Evolutionary conservation across 2,113 vertebrate species (phyloP).

Genomic region (Heteronetta atricapilla): DNA sequence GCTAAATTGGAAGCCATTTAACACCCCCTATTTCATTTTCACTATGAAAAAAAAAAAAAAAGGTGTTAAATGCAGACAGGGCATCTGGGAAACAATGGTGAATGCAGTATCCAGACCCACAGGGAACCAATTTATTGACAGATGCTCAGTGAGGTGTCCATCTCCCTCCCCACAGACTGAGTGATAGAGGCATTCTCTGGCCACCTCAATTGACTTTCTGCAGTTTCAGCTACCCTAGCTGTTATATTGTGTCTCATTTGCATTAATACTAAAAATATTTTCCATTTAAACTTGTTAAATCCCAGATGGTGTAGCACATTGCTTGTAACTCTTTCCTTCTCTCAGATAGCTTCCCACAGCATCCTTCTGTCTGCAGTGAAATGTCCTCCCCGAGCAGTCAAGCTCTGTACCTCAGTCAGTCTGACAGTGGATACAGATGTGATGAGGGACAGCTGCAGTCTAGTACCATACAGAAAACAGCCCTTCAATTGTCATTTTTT

Average conservation of each 20-base stretch:
- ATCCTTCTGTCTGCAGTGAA: not conserved
- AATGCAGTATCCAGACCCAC: not conserved
- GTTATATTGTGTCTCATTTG: not conserved
- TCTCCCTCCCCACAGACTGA: rapidly evolving
- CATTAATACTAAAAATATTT: not conserved
- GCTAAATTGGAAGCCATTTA: not conserved
- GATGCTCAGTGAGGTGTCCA: not conserved
- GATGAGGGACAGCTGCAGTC: rapidly evolving
- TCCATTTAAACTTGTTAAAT: not conserved
- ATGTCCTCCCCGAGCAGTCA: rapidly evolving
- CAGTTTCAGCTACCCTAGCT: not conserved
- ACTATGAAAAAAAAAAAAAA: not conserved
- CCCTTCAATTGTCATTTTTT: rapidly evolving
- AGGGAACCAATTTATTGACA: not conserved
- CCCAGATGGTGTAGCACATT: not conserved
- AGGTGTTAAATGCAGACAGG: not conserved
- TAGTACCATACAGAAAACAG: not conserved
- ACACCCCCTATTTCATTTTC: not conserved
- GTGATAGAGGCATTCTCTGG: not conserved
- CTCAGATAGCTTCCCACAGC: not conserved
- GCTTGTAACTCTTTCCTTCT: not conserved
- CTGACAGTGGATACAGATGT: not conserved
- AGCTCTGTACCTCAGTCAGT: not conserved
- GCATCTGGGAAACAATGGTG: not conserved
- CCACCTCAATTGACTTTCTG: not conserved